Evolutionary conservation across 2,797 vertebrate species (phyloP), one percentile per base, ranked within the genome.

Genomic region (Hippopotamyrus pictus): DNA sequence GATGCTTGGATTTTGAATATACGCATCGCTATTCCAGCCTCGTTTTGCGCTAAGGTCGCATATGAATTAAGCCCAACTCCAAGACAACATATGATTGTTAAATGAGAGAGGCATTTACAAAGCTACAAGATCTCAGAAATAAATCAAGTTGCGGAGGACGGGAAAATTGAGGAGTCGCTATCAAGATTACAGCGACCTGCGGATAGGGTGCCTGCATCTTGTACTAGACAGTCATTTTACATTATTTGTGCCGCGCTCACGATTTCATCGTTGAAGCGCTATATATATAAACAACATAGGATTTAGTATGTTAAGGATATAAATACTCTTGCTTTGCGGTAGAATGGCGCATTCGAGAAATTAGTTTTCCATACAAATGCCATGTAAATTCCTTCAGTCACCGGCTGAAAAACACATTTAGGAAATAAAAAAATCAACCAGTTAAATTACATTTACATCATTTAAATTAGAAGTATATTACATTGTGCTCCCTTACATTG

Each of bases 1-100:
- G 79, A 51, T 91, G 91, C 88, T 91, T 82, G 87, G 69, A 6
- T n/a, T n/a, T 51, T 12, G 29, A 87, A 76, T 92, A 69, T 92
- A 92, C 91, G 91, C 91, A 90, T 54, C 88, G 87, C 90, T 88
- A 11, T 41, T 86, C 89, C 59, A 11, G 22, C 19, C 69, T 33
- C 73, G 41, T 69, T 65, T 79, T 89, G 90, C 90, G 92, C 89
- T 84, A 86, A 79, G 88, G 48, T 53, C 12, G 25, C 76, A 33
- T 12, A 25, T n/a, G 46, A 51, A 85, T 51, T 50, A 85, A 85
- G 48, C 12, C 22, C 46, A 50, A 50, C n/a, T 85, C 8, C 44
- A 17, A 85, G 83, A 51, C 44, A 57, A 33, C 19, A 25, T 59
- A 19, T 57, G 29, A 41, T 59, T 14, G 29, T 82, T 82, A 46